Evolutionary conservation across 2,113 vertebrate genomes (phyloP).

Genomic region (Grammomys dolichurus): DNA sequence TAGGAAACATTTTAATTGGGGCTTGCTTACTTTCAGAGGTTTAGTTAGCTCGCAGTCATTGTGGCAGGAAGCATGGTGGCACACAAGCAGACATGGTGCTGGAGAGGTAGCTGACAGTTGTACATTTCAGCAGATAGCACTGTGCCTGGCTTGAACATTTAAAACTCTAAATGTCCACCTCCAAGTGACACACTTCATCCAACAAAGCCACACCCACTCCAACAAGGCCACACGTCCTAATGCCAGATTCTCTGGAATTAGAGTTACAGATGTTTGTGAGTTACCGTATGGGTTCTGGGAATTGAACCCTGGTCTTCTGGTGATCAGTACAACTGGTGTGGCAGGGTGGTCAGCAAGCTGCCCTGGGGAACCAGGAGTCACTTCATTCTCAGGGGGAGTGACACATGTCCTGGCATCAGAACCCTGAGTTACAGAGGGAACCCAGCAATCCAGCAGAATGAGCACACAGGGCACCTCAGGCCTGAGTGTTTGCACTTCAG

Average conservation of each 20-base stretch:
- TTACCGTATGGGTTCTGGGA: not conserved
- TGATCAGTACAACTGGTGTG: constrained; percentile 19
- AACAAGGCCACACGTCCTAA: not conserved
- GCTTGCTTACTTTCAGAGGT: not conserved
- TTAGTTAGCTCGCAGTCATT: not conserved
- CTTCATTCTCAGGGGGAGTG: not conserved
- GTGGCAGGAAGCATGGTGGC: not conserved
- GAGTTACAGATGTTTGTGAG: not conserved
- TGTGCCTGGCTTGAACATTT: not conserved
- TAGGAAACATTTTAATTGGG: not conserved
- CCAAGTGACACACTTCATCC: not conserved
- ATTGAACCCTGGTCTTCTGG: not conserved
- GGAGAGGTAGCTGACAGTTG: not conserved
- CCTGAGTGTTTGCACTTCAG: not conserved
- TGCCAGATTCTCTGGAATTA: not conserved
- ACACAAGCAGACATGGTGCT: not conserved
- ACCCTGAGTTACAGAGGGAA: not conserved
- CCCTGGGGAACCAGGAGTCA: not conserved
- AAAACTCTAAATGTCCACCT: not conserved
- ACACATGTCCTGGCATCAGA: not conserved
- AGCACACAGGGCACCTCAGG: not conserved
- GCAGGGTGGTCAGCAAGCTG: not conserved
- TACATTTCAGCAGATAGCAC: not conserved
- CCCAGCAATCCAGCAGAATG: not conserved
- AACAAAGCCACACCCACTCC: not conserved